phyloP scores from a whole-genome alignment of 2,113 vertebrate genomes.

The Hirundichthys speculiger region DNA sequence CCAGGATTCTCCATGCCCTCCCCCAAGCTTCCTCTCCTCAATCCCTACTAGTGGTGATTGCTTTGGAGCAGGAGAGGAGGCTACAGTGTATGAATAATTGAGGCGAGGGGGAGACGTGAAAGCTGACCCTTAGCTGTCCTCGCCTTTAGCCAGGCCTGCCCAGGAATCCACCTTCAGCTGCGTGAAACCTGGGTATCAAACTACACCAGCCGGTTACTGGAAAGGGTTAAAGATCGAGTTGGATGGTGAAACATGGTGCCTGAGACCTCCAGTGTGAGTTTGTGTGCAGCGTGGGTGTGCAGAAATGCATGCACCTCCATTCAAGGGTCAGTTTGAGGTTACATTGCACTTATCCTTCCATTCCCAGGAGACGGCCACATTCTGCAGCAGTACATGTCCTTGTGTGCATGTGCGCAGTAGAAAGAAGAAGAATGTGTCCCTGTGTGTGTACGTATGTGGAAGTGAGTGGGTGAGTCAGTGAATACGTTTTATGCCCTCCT shows the following conservation, averaged over 20 bases:
- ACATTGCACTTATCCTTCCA: constrained; percentile 66
- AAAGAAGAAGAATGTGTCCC: constrained; percentile 6
- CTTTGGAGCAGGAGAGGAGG: constrained; percentile 59
- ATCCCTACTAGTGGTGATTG: constrained; percentile 54
- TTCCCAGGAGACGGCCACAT: constrained; percentile 55
- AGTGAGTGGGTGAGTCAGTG: constrained; percentile 57
- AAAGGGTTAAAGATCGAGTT: constrained; percentile 32
- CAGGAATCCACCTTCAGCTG: constrained; percentile 42
- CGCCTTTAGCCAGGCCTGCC: constrained; percentile 24
- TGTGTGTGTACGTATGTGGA: constrained; percentile 8
- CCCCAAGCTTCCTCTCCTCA: constrained; percentile 57
- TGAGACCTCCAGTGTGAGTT: constrained; percentile 6
- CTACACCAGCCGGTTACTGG: background rate
- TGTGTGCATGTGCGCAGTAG: constrained; percentile 30
- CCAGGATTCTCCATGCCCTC: constrained; percentile 58
- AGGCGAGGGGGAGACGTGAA: constrained; percentile 67
- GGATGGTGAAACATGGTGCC: constrained; percentile 12
- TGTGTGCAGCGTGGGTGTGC: constrained; percentile 8
- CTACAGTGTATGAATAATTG: constrained; percentile 77
- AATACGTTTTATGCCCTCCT: constrained; percentile 78
- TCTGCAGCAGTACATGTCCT: constrained; percentile 41
- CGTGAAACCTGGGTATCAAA: constrained; percentile 18
- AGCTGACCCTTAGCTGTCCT: constrained; percentile 67
- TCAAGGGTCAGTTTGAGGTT: constrained; percentile 67
- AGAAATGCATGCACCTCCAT: constrained; percentile 41